These are phyloP conservation scores for Meles meles DNA, from an alignment of 2,113 vertebrate species.

Conservation along the genomic window DNA sequence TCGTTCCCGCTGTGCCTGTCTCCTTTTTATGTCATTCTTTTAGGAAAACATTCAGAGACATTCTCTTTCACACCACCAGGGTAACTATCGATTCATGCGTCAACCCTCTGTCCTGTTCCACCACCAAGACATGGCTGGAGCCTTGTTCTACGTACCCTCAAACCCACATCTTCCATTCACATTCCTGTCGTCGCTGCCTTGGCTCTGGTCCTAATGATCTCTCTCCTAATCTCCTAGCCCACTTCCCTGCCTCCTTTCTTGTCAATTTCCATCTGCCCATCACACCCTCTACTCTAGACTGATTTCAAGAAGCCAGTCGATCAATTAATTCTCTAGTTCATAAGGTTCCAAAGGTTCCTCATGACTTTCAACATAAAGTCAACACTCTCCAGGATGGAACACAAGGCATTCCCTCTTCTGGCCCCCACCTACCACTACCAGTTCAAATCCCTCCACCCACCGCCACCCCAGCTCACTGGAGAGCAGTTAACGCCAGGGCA, in stretches of 20 bases:
- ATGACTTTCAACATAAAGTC: not conserved
- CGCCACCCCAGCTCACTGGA: not conserved
- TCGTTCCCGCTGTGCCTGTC: not conserved
- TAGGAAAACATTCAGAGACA: not conserved
- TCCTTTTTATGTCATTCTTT: not conserved
- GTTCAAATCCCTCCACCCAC: too few relatives aligned
- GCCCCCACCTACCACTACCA: too few relatives aligned
- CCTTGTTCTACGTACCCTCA: not conserved
- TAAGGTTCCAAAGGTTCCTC: not conserved
- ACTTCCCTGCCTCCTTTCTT: conserved; percentile 23
- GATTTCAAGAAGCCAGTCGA: conserved; percentile 52
- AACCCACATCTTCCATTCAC: not conserved
- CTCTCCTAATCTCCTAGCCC: not conserved
- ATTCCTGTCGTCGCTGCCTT: not conserved
- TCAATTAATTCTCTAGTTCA: conserved; percentile 35
- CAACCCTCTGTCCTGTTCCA: not conserved
- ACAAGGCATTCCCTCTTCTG: not conserved
- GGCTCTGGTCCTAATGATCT: conserved; percentile 55
- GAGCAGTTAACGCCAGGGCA: rapidly evolving
- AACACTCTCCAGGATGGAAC: not conserved
- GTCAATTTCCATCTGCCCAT: conserved; percentile 58
- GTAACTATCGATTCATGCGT: not conserved
- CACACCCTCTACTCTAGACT: conserved; percentile 1
- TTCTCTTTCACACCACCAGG: not conserved
- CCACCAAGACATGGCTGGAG: not conserved